Evolutionary conservation across 2,113 vertebrate genomes (phyloP), one percentile per base, ranked within the genome.

Genomic region (Mirounga angustirostris): DNA sequence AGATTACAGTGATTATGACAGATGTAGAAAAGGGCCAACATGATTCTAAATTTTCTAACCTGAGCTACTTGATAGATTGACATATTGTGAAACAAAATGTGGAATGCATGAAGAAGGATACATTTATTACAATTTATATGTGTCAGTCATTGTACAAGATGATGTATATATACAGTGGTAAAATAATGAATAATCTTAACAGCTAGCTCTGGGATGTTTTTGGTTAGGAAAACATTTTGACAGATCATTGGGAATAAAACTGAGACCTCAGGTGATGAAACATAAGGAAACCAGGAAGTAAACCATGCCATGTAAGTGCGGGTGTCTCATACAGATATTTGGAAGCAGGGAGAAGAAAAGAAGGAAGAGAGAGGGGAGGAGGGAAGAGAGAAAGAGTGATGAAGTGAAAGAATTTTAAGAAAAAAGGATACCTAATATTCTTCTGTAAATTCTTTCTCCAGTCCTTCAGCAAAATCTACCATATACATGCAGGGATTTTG

Each of bases 181-280:
- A 22, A 10, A 73, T 65, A 63, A 90, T 54, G 73, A 78, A 69
- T 67, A 80, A 28, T 61, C 16, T 46, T 54, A 92, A 54, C 16
- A 54, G 43, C 73, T 61, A 54, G 19, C 58, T 82, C 63, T 81
- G 11, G 15, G 81, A 74, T 56, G 7, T 21, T 7, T 84, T 84
- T 59, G 33, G 24, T 69, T 73, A 43, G 19, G 56, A 85, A 86
- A 73, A 86, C 65, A 91, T 73, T 96, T 85, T 86, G 61, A 63
- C 28, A 71, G 43, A 28, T 63, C 33, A 54, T 69, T 80, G 61
- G 40, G 36, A 83, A 80, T 56, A 80, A 91, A 89, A 78, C 4
- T 50, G 13, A 61, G 21, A 86, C 30, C 21, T 80, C 30, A 79
- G 33, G 18, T 83, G 56, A 69, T 40, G 28, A 69, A 89, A 73